phyloP scores from a whole-genome alignment of 2,888 invertebrate genomes.

The Apotomis turbidana region DNA sequence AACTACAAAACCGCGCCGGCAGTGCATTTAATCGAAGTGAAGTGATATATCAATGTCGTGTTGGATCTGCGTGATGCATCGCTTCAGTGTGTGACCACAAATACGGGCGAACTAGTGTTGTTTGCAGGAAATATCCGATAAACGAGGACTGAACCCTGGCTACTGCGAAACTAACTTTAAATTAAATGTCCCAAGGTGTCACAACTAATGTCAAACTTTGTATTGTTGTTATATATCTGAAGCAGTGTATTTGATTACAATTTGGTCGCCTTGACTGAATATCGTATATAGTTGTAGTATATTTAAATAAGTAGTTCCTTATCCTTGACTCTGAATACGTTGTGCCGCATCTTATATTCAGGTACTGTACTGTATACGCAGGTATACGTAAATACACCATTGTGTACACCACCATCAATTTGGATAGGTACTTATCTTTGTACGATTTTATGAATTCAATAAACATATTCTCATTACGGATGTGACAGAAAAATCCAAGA shows the following conservation, averaged over 20 bases:
- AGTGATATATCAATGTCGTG: constrained; percentile 66
- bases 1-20: constrained; percentile 51
- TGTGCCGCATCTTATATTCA: too few relatives aligned
- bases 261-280: too few relatives aligned
- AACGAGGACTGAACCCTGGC: constrained; percentile 5
- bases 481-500: constrained; percentile 11
- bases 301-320: too few relatives aligned
- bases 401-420: too few relatives aligned
- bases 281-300: too few relatives aligned
- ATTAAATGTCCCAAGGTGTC: constrained; percentile 9
- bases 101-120: constrained; percentile 10
- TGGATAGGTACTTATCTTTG: too few relatives aligned
- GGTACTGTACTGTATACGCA: too few relatives aligned
- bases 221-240: background rate
- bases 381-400: too few relatives aligned
- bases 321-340: too few relatives aligned
- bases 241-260: background rate
- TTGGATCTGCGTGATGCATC: constrained; percentile 58
- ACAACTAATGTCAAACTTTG: background rate
- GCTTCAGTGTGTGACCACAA: constrained; percentile 49
- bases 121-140: constrained; percentile 3
- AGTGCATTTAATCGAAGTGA: constrained; percentile 68
- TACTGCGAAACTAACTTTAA: constrained; percentile 10
- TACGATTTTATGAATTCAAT: too few relatives aligned
- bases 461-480: too few relatives aligned